Conservation (phyloP, 2,113 vertebrate species). For the Athene cunicularia region DNA sequence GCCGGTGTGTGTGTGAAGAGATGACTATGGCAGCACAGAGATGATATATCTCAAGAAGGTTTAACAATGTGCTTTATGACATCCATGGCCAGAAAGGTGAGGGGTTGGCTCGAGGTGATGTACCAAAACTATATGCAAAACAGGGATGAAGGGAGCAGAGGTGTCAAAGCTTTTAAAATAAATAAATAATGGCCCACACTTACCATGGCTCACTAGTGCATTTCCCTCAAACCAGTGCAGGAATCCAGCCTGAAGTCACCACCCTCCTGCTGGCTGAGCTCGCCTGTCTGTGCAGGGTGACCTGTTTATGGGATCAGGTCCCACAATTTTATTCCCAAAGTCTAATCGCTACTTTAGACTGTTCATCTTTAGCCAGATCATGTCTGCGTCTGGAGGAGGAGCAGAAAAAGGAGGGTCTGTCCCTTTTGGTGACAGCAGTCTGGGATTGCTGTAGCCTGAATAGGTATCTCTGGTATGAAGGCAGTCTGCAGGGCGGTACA, state of each 20-base stretch:
- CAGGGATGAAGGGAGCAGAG: neutral
- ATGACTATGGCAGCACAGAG: fast-evolving
- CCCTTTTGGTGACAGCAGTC: neutral
- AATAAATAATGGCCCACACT: too few species aligned
- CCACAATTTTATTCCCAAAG: neutral
- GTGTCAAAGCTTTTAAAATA: neutral
- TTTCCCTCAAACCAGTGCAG: neutral
- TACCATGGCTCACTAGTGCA: fast-evolving
- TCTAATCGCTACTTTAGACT: neutral
- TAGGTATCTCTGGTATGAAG: neutral
- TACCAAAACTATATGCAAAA: neutral
- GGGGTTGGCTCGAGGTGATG: neutral
- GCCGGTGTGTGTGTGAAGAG: too few species aligned
- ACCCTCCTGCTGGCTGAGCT: neutral
- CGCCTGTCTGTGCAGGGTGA: neutral
- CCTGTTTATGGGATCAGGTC: neutral
- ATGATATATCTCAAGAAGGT: neutral
- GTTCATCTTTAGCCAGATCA: neutral
- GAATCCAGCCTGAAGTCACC: neutral
- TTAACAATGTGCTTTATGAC: neutral
- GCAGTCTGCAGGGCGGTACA: neutral
- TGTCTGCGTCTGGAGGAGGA: neutral
- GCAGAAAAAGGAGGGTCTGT: neutral
- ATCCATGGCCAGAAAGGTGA: neutral
- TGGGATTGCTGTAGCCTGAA: neutral